phyloP scores from a whole-genome alignment of 2,888 invertebrate genomes.

The Cactoblastis cactorum region DNA sequence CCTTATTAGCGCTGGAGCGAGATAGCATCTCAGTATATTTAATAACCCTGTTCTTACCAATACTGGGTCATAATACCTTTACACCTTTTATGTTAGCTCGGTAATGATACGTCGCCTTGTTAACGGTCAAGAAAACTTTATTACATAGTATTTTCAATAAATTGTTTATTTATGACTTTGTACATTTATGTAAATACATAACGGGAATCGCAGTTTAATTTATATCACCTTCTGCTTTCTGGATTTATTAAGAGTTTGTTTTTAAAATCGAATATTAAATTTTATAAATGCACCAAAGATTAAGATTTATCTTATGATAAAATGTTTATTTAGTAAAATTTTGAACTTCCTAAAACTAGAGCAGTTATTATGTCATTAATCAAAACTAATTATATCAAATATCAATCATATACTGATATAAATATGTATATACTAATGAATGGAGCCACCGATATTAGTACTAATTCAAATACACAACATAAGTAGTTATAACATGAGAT shows the following conservation, averaged over 20 bases:
- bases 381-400: no score
- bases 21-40: conserved; percentile 50
- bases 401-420: no score
- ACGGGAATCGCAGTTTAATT: conserved; percentile 20
- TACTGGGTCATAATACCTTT: conserved; percentile 34
- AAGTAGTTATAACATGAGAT: neutral
- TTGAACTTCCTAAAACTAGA: no score
- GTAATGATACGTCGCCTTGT: conserved; percentile 40
- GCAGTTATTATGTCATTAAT: no score
- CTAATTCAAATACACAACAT: neutral
- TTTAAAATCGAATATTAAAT: no score
- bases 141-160: conserved; percentile 7
- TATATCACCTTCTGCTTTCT: conserved; percentile 6
- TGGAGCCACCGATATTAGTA: neutral
- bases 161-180: conserved; percentile 2
- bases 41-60: conserved; percentile 36
- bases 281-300: no score
- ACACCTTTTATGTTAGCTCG: conserved; percentile 41
- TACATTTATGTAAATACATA: neutral
- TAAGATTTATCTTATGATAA: no score
- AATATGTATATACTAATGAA: no score
- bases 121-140: conserved; percentile 33
- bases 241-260: neutral
- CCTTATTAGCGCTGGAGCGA: conserved; percentile 51
- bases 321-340: no score